Evolutionary conservation across 2,888 invertebrate species (phyloP), one percentile per base, ranked within the genome.

Genomic region (Gnatocerus cornutus): DNA sequence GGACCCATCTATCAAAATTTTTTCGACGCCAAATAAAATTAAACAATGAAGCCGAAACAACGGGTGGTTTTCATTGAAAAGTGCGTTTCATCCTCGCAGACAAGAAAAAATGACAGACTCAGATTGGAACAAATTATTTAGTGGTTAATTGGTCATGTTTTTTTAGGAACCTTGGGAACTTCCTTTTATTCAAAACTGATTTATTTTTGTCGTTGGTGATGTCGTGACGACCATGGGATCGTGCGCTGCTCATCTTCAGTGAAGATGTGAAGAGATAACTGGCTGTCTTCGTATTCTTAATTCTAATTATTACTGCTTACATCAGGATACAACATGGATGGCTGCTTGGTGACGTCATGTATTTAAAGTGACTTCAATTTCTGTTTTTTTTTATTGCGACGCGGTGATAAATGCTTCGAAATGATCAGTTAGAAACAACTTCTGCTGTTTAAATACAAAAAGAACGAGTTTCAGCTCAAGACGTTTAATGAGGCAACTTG

Each of bases 131-230:
- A 53, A 53, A 53, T 53, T 33, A 16, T 37, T 33, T 16, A 39
- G n/a, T 5, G 55, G 16, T 55, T 55, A 55, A 55, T 55, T 55
- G 39, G 55, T n/a, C 5, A 52, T 33, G 52, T 52, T 52, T 33
- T 33, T 52, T 13, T 8, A 39, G 21, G 12, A 43, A 21, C 58
- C 58, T 58, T 58, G 58, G 30, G 29, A 43, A 58, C 58, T 58
- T 58, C 58, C 58, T 58, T 13, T 58, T 43, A 58, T 58, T 58
- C 58, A 58, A 43, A 58, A 41, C 27, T 58, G 58, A 58, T 58
- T 58, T 58, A 30, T 43, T 58, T 58, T 58, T 58, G 58, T 58
- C 58, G 55, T 55, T 21, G 52, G 27, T 33, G 33, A n/a, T 55
- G 39, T 37, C 55, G 30, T 16, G 55, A 50, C 39, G 55, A 8